Base-by-base conservation (phyloP, 2,888 invertebrate species). In the Lasioglossum lativentre region DNA sequence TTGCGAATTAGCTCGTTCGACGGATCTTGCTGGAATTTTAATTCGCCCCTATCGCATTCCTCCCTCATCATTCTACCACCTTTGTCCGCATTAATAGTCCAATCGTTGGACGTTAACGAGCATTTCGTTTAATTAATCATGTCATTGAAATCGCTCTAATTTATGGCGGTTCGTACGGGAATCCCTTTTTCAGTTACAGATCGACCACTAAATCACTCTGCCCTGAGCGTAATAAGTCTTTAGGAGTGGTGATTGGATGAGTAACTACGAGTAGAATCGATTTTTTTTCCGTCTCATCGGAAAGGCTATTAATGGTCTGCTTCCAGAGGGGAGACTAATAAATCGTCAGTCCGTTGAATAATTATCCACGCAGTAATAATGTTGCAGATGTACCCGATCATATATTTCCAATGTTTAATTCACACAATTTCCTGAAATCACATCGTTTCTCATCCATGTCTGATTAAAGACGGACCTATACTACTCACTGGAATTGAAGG, bases 181-280 rank as follows among this genome's bases (percentile, higher is more conserved):
- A 23, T 56, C 52, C 30, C 47, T 75, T 30, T 63, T 73, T 19
- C 10, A 30, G 59, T 40, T 74, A 56, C 56, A 30, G 38, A 59
- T 77, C 73, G 40, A 59, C 6, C 73, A 47, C 30, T 66, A 83
- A 85, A 83, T 83, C 75, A 72, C 42, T 34, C 12, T 19, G 70
- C 23, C 63, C 77, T 3, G 12, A 34, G n/a, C 12, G 75, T 85
- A 72, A 85, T 78, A 85, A 78, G 71, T 78, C 78, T 40, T 66
- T 56, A 47, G 27, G 47, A 34, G 34, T 52, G 63, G 63, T 71
- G 78, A 78, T 75, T 85, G 71, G 42, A 74, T 52, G 74, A 85
- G 77, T 75, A 42, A 52, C 14, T 8, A 34, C 8, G 6, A 59
- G 16, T 42, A 8, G 75, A 30, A 75, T 71, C 63, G 56, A 83